These are phyloP conservation scores for Neoscelio sp. DNA, from an alignment of 2,888 invertebrate genomes.

Conservation along the genomic window DNA sequence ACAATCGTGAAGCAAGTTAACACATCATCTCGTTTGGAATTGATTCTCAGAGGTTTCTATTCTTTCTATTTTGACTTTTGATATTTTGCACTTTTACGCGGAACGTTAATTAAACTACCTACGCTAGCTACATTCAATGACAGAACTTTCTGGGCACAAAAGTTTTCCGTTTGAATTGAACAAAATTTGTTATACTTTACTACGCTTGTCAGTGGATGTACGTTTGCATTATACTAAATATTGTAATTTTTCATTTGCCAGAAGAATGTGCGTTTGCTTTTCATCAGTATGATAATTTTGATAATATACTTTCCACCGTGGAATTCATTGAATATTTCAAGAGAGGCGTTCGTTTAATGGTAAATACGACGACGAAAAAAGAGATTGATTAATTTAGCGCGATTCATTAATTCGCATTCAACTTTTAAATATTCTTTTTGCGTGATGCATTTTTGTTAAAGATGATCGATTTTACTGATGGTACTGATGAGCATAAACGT, in stretches of 20 bases:
- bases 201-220: too few species aligned
- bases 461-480: not conserved
- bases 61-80: constrained; percentile 15
- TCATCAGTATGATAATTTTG: constrained; percentile 9
- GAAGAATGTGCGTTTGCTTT: too few species aligned
- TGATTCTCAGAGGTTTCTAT: constrained; percentile 17
- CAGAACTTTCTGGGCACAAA: too few species aligned
- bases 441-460: not conserved
- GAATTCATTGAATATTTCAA: constrained; percentile 12
- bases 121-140: too few species aligned
- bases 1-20: constrained; percentile 28
- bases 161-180: too few species aligned
- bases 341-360: not conserved
- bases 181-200: too few species aligned
- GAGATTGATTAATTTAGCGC: constrained; percentile 2
- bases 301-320: not conserved
- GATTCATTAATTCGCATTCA: constrained; percentile 7
- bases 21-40: constrained; percentile 17
- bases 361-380: constrained; percentile 1
- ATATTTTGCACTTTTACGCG: constrained; percentile 13
- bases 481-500: constrained; percentile 1
- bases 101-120: too few species aligned
- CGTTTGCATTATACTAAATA: too few species aligned
- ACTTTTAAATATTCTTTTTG: not conserved
- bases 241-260: not conserved